Base-by-base conservation (phyloP, 1,140 invertebrate genomes). In the Drosophila nikananu region DNA sequence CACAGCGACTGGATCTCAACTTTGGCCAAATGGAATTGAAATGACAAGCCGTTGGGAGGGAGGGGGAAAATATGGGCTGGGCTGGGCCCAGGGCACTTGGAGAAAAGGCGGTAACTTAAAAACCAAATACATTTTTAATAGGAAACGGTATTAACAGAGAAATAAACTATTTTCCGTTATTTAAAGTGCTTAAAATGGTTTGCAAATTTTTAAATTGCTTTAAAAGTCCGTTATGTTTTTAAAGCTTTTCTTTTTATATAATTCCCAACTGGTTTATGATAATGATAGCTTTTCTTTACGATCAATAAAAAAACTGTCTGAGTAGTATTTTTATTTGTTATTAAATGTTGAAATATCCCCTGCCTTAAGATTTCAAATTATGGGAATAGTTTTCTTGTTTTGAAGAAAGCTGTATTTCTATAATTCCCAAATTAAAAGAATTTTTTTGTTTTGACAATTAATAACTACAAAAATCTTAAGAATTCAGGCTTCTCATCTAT, bases 21-120 rank as follows among this genome's bases (percentile, higher is more conserved):
- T 86, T 86, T 86, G 77, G 84, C 84, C 84, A 89, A 89, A 83
- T 86, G 77, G 81, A 81, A 80, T 60, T 77, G 80, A 74, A 86
- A 89, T 86, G 84, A 86, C 84, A 83, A 55, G 55, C n/a, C 44
- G 32, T 12, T 60, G 37, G 13, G 48, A 3, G 59, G 59, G 39
- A 25, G 59, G 27, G 17, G n/a, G 2, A 32, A 21, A 25, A 21
- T 32, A 66, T 75, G 72, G 58, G 49, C 48, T 75, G 48, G 58
- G 49, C 35, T 59, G 27, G 21, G 35, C 44, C n/a, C 32, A 41
- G 3, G 35, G 2, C 67, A 73, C 64, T 55, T 10, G 23, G 5
- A 35, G 44, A 68, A 68, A 44, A 25, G 0, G 21, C 0, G 5
- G 1, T 2, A 7, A 23, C 21, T 10, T 10, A 5, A 37, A 5